Evolutionary conservation across 2,797 vertebrate genomes (phyloP).

Genomic region (Tiaroga cobitis): DNA sequence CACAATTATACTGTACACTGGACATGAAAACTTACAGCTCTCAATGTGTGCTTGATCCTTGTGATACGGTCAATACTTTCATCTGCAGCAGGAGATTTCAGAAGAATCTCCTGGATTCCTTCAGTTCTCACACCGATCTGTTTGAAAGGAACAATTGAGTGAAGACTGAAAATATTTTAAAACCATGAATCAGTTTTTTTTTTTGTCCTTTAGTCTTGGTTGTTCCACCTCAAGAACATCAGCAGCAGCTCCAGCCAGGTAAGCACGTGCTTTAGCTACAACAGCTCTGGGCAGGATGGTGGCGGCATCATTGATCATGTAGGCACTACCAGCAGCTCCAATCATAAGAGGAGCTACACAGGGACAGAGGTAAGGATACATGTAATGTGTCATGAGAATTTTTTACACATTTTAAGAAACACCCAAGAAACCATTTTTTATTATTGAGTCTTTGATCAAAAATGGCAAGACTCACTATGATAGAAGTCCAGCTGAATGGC

Average conservation of each 20-base stretch:
- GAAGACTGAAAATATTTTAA: background rate
- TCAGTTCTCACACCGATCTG: constrained; percentile 80
- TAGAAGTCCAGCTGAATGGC: constrained; percentile 73
- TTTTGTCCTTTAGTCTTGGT: background rate
- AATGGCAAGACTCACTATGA: constrained; percentile 73
- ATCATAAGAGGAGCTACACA: constrained; percentile 74
- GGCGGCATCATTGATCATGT: constrained; percentile 77
- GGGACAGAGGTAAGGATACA: background rate
- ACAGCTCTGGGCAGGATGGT: constrained; percentile 74
- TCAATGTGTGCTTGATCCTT: constrained; percentile 77
- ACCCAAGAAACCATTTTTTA: background rate
- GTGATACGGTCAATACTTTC: constrained; percentile 68
- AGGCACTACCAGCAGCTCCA: constrained; percentile 77
- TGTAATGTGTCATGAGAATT: background rate
- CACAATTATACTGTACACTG: background rate
- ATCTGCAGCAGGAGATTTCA: constrained; percentile 67
- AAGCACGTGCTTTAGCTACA: constrained; percentile 72
- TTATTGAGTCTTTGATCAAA: no score
- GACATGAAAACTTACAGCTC: constrained; percentile 70
- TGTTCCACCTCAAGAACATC: constrained; percentile 81
- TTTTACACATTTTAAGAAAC: background rate
- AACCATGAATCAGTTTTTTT: background rate
- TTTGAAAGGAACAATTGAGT: constrained; percentile 11
- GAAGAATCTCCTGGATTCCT: constrained; percentile 77
- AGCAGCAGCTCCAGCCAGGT: constrained; percentile 79